Evolutionary conservation across 2,888 invertebrate genomes (phyloP).

Genomic region (Pterostichus niger): DNA sequence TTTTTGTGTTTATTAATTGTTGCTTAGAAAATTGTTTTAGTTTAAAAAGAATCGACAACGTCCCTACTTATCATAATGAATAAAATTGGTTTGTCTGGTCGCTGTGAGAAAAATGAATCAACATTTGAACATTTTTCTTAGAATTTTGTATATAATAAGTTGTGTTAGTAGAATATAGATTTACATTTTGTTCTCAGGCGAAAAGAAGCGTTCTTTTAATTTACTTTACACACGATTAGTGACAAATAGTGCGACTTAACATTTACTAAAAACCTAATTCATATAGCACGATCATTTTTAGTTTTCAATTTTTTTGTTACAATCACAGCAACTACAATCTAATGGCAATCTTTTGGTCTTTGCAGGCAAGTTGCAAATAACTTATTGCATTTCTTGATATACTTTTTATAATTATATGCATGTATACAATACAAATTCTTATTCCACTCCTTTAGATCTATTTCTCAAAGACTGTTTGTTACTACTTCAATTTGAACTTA

Average conservation of each 20-base stretch:
- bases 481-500: slow-evolving; percentile 21
- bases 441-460: slow-evolving; percentile 25
- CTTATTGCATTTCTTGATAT: slow-evolving; percentile 57
- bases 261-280: slow-evolving; percentile 65
- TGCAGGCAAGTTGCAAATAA: slow-evolving; percentile 55
- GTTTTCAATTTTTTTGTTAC: slow-evolving; percentile 62
- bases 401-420: slow-evolving; percentile 42
- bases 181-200: slow-evolving; percentile 61
- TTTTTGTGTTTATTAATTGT: not conserved
- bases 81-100: slow-evolving; percentile 12
- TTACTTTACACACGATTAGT: slow-evolving; percentile 64
- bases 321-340: slow-evolving; percentile 66
- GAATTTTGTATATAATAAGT: slow-evolving; percentile 57
- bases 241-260: slow-evolving; percentile 65
- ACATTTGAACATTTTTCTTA: slow-evolving; percentile 51
- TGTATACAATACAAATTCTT: slow-evolving; percentile 2
- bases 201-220: slow-evolving; percentile 52
- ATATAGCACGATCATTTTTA: slow-evolving; percentile 66
- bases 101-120: slow-evolving; percentile 35
- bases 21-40: slow-evolving; percentile 18
- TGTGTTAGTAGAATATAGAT: slow-evolving; percentile 61
- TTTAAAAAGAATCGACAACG: too few species aligned
- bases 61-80: not conserved
- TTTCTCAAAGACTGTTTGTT: not conserved
- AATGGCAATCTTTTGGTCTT: slow-evolving; percentile 61